Percentiles rank a stretch among this genome's conserved stretches.
phyloP scores from a whole-genome alignment of 2,797 vertebrate species.

The Cheirogaleus major region DNA sequence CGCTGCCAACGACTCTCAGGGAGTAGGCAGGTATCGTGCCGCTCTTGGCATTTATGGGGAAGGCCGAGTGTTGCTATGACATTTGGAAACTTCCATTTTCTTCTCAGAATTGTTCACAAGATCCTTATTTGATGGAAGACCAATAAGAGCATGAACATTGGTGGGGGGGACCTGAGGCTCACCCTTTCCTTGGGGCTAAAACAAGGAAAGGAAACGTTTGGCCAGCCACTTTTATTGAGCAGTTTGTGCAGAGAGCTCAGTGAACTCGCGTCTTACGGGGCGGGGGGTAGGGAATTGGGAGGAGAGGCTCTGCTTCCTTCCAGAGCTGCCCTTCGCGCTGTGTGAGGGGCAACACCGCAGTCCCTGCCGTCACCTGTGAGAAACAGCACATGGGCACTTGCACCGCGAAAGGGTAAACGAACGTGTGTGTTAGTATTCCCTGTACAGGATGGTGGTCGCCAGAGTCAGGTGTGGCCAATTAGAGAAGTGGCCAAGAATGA shows the following conservation, averaged over 20 bases:
- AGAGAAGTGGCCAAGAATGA: neutral
- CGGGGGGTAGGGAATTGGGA: neutral
- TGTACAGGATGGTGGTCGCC: neutral
- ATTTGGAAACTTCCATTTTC: conserved; percentile 46
- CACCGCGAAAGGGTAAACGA: neutral
- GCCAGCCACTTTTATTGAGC: neutral
- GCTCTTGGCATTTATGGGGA: neutral
- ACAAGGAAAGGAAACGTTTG: neutral
- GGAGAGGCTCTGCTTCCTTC: neutral
- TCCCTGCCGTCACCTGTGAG: neutral
- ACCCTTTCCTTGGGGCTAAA: neutral
- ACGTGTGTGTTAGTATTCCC: neutral
- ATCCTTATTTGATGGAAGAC: neutral
- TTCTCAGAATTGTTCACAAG: conserved; percentile 8
- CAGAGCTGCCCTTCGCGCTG: neutral
- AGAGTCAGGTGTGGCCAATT: neutral
- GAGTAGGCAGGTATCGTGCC: neutral
- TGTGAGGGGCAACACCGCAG: neutral
- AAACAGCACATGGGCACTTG: neutral
- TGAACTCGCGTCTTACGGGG: neutral
- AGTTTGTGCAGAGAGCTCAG: neutral
- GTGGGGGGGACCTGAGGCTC: neutral
- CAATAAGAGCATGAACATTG: neutral
- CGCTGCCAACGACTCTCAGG: fast-evolving
- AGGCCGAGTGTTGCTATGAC: neutral